These are phyloP conservation scores for Trichomycterus rosablanca DNA, from an alignment of 2,113 vertebrate species.

Conservation along the genomic window DNA sequence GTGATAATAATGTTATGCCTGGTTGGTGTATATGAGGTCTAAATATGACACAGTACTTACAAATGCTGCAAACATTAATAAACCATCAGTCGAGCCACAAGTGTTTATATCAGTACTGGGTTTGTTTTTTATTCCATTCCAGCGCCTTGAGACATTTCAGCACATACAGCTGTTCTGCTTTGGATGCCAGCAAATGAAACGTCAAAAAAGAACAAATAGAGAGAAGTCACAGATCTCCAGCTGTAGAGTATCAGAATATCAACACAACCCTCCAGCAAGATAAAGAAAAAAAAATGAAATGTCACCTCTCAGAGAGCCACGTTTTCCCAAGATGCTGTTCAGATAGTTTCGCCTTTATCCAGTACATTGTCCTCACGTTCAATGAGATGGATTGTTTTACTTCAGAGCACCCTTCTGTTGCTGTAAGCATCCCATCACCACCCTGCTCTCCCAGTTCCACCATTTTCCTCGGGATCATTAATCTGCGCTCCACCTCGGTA, in stretches of 20 bases:
- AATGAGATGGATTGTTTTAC: conserved; percentile 36
- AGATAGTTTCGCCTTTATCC: conserved; percentile 19
- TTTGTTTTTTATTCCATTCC: no score
- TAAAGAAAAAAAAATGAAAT: conserved; percentile 17
- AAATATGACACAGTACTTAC: no score
- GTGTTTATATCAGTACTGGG: no score
- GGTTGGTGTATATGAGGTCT: no score
- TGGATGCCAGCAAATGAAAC: conserved; percentile 27
- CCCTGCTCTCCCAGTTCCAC: conserved; percentile 9
- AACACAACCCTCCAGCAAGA: conserved; percentile 30
- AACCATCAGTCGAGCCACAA: no score
- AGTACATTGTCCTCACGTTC: conserved; percentile 14
- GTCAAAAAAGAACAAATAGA: conserved; percentile 25
- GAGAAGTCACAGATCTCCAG: conserved; percentile 26
- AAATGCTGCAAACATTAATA: no score
- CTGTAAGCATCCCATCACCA: not conserved
- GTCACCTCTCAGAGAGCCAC: conserved; percentile 9
- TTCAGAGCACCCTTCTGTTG: conserved; percentile 1
- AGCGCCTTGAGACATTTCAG: no score
- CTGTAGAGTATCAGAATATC: conserved; percentile 20
- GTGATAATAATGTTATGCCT: no score
- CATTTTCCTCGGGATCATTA: conserved; percentile 16
- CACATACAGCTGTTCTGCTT: conserved; percentile 22
- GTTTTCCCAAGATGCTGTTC: conserved; percentile 14
- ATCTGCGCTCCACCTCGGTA: conserved; percentile 16